phyloP scores from a whole-genome alignment of 2,888 invertebrate species.

The Conchocele bisecta region DNA sequence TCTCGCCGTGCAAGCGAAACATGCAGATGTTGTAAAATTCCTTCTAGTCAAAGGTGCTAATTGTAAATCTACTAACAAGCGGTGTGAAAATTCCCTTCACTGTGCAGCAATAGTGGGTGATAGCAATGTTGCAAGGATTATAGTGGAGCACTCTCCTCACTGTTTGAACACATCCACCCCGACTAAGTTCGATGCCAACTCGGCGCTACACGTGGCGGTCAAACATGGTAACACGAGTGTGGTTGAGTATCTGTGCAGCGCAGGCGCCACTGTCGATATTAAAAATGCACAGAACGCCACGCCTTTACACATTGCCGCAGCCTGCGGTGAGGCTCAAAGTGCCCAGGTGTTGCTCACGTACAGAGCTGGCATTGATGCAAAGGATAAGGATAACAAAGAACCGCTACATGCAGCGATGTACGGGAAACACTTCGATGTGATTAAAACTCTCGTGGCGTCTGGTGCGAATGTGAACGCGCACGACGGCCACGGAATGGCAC shows the following conservation, averaged over 20 bases:
- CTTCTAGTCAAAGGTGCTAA: constrained; percentile 6
- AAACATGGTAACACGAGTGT: not conserved
- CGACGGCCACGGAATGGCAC: constrained; percentile 2
- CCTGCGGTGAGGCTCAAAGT: not conserved
- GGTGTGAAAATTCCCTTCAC: not conserved
- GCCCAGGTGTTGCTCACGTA: not conserved
- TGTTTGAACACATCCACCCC: not conserved
- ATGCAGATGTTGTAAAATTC: not conserved
- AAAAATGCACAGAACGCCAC: not conserved
- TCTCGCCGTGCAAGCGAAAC: not conserved
- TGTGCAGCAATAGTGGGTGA: not conserved
- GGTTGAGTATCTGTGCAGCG: not conserved
- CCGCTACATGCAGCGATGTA: constrained; percentile 3
- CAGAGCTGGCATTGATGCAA: not conserved
- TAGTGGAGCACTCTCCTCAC: not conserved
- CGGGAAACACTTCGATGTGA: not conserved
- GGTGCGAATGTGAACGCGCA: constrained; percentile 6
- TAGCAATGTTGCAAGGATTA: not conserved
- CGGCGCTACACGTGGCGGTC: constrained; percentile 1
- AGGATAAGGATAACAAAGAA: constrained; percentile 4
- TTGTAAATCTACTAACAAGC: not conserved
- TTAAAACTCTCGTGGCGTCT: not conserved
- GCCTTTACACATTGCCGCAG: not conserved
- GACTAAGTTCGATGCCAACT: not conserved
- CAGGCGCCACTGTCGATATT: constrained; percentile 3